Percentiles rank a stretch among this genome's conserved stretches.
phyloP scores from a whole-genome alignment of 2,888 invertebrate genomes.

The Rhimphoctona megacephalus region DNA sequence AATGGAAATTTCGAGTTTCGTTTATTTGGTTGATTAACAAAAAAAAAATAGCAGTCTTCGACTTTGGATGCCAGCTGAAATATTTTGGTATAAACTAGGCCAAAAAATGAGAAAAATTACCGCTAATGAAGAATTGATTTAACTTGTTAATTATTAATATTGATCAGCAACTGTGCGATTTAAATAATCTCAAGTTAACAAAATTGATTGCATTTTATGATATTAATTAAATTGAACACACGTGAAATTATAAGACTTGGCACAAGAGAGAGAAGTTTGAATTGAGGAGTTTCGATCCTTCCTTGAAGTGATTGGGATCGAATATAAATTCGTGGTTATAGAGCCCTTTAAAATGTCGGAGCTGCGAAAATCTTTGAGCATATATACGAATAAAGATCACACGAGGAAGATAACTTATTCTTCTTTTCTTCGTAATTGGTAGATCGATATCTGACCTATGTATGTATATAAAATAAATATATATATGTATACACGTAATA shows the following conservation, averaged over 20 bases:
- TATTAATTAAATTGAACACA: background rate
- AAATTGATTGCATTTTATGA: background rate
- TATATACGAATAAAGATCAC: constrained; percentile 31
- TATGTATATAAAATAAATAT: too few species aligned
- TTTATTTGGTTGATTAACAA: background rate
- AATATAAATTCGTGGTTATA: constrained; percentile 24
- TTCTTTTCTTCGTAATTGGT: constrained; percentile 54
- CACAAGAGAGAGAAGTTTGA: constrained; percentile 4
- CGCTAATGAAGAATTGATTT: background rate
- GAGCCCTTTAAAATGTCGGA: background rate
- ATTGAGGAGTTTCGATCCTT: constrained; percentile 15
- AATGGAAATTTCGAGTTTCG: background rate
- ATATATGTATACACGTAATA: background rate
- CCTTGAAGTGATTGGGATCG: constrained; percentile 27
- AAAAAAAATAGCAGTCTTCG: constrained; percentile 7
- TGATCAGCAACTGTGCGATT: background rate
- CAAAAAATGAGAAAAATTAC: background rate
- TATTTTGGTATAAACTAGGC: background rate
- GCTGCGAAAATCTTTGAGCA: background rate
- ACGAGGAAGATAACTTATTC: constrained; percentile 27
- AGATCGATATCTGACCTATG: constrained; percentile 53
- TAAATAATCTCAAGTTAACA: background rate
- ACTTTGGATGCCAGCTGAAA: background rate
- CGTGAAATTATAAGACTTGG: background rate
- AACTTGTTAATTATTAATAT: background rate